Base-by-base conservation (phyloP, 2,797 vertebrate genomes). In the Artibeus jamaicensis region DNA sequence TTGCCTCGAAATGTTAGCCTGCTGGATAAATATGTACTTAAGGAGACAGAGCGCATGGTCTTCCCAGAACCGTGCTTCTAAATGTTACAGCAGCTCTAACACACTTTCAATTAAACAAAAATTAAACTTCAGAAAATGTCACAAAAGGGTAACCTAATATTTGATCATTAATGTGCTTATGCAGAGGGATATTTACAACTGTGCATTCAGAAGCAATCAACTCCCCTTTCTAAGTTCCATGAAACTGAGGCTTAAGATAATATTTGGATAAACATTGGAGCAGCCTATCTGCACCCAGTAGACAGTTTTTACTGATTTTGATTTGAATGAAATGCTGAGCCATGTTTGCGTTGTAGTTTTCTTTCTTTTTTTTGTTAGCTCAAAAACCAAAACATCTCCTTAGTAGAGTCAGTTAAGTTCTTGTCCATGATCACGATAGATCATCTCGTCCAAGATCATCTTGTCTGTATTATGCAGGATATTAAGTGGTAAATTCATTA, bases 51-150 rank as follows among this genome's bases (percentile, higher is more conserved):
- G 62, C 68, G 18, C 29, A 46, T 98, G 95, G 97, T 95, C 97
- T 98, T 98, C 97, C 86, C 93, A 93, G 77, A 98, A 77, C 78
- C 94, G 96, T 95, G 96, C 89, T 97, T 98, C 96, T 98, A 98
- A 98, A 98, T 98, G 98, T 98, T 98, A 98, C 97, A 94, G 96
- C 86, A 89, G 50, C 97, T 93, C 97, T 97, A 98, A 97, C 97
- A 98, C 95, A 96, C 97, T 98, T 98, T 98, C 98, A 98, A 98
- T 98, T 98, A 98, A 98, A 98, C 98, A 98, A 98, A 98, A 99
- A 98, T 98, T 99, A 98, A 98, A 98, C 94, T 98, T 98, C 94
- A 97, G 98, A 98, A 99, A 99, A 99, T 99, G 98, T 98, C 98
- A 98, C 97, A 98, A 97, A 99, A 98, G 98, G 98, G 98, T 98